Evolutionary conservation across 2,113 vertebrate species (phyloP).

Genomic region (Rhinichthys klamathensis): DNA sequence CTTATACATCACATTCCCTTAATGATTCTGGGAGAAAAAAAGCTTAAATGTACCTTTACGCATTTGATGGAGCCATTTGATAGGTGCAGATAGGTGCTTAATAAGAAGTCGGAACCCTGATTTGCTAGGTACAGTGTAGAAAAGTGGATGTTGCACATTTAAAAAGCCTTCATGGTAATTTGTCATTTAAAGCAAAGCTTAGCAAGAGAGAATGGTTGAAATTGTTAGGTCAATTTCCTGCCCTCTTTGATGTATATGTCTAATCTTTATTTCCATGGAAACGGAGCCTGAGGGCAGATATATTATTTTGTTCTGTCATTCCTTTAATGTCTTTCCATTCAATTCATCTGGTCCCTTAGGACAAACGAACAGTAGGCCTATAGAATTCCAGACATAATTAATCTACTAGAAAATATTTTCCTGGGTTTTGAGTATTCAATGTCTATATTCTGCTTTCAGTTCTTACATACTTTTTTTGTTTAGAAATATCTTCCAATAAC

Average conservation of each 20-base stretch:
- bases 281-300: conserved; percentile 9
- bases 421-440: neutral
- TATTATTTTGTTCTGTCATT: conserved; percentile 12
- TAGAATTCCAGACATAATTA: neutral
- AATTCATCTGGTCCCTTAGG: neutral
- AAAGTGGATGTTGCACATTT: conserved; percentile 18
- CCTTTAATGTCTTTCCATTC: neutral
- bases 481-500: too few species aligned
- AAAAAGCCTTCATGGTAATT: conserved; percentile 23
- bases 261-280: conserved; percentile 52
- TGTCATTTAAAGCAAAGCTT: conserved; percentile 1
- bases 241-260: conserved; percentile 38
- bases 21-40: conserved; percentile 33
- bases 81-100: neutral
- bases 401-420: neutral
- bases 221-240: neutral
- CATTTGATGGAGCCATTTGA: conserved; percentile 26
- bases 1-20: conserved; percentile 2
- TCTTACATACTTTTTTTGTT: too few species aligned
- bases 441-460: neutral
- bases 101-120: neutral
- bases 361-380: neutral
- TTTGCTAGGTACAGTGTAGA: conserved; percentile 26
- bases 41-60: conserved; percentile 32
- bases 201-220: neutral